Conservation (phyloP, 2,888 invertebrate species). For the Cinara cedri region DNA sequence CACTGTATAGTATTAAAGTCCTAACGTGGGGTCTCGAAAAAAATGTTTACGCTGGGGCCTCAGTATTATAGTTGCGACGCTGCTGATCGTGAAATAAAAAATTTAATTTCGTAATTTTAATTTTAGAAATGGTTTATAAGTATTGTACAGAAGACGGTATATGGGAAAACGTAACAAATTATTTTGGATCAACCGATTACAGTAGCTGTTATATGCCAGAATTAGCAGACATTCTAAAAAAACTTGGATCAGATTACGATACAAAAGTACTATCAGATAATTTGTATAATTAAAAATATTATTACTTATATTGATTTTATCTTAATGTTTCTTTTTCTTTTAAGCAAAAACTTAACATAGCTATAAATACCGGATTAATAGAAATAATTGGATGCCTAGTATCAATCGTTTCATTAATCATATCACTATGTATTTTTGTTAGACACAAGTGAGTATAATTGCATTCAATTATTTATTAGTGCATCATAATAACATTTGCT, state of each 20-base stretch:
- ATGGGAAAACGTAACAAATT: slow-evolving; percentile 48
- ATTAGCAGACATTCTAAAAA: slow-evolving; percentile 21
- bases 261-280: slow-evolving; percentile 62
- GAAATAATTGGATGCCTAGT: slow-evolving; percentile 81
- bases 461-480: background rate
- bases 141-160: slow-evolving; percentile 48
- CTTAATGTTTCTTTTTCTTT: slow-evolving; percentile 59
- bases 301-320: background rate
- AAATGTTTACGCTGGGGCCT: too few species aligned
- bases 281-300: background rate
- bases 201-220: slow-evolving; percentile 49
- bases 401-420: slow-evolving; percentile 76
- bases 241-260: slow-evolving; percentile 50
- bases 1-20: too few species aligned
- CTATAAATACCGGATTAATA: slow-evolving; percentile 72
- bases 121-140: slow-evolving; percentile 48
- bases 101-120: background rate
- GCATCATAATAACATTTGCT: too few species aligned
- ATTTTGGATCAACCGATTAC: slow-evolving; percentile 49
- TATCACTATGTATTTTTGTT: slow-evolving; percentile 81
- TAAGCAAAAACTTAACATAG: slow-evolving; percentile 63
- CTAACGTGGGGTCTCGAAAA: too few species aligned
- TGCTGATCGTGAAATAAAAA: too few species aligned
- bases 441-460: slow-evolving; percentile 73
- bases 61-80: too few species aligned